Base-by-base conservation (phyloP, 2,113 vertebrate genomes). In the Lipophrys pholis region DNA sequence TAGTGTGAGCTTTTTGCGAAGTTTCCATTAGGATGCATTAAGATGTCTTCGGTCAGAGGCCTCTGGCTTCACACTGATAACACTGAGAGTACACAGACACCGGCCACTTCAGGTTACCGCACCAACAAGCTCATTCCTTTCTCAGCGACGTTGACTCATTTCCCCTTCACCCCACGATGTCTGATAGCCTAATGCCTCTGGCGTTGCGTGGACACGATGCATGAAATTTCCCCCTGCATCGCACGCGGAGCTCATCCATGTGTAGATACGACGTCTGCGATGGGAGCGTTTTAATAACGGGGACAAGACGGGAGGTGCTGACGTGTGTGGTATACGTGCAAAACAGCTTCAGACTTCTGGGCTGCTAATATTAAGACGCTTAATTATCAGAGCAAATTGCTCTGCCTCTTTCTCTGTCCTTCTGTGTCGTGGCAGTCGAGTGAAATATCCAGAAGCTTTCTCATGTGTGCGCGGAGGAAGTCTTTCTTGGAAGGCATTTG, bases 21-120 rank as follows among this genome's bases (percentile, higher is more conserved):
- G 67, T 64, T 76, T 71, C 64, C 69, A 74, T 73, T 63, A 63
- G 41, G 41, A 71, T 63, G 58, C 69, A 50, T 81, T 74, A 67
- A 46, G n/a, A 69, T 76, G 40, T 55, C 52, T 11, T 39, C 59
- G 39, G 69, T 50, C 17, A 72, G 73, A 51, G 73, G 73, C 67
- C 58, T 75, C 56, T 55, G 6, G 10, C 53, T 67, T 63, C 30
- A n/a, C 48, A 52, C 61, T 65, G 68, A 78, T 64, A 35, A 11
- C 42, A 11, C 42, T 21, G 39, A 62, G 40, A 85, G 30, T 7
- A 62, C 49, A 61, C 54, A 63, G 53, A 68, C 42, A 39, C 15
- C 8, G 78, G n/a, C 21, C 35, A 40, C 72, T 76, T 59, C 66
- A 43, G 16, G 78, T 52, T 56, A 46, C 15, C 51, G 58, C 40